These are phyloP conservation scores for Brenthis daphne DNA, from an alignment of 2,888 invertebrate genomes.

Conservation along the genomic window DNA sequence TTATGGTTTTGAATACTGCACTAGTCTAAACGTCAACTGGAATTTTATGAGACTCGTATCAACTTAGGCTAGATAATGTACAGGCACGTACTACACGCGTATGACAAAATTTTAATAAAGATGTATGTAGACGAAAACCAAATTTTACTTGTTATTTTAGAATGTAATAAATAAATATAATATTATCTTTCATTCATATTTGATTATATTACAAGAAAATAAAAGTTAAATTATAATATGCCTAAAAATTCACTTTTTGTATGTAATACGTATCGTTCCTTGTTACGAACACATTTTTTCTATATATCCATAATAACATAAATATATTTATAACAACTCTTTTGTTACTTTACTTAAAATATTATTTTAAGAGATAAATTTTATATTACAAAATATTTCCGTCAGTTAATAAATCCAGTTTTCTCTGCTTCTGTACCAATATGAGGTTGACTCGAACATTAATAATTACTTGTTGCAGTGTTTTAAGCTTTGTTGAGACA, in stretches of 20 bases:
- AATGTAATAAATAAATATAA: no score
- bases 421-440: conserved; percentile 22
- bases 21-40: conserved; percentile 9
- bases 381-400: not conserved
- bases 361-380: not conserved
- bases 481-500: conserved; percentile 4
- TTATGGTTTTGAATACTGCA: not conserved
- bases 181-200: no score
- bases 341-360: not conserved
- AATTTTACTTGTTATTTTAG: no score
- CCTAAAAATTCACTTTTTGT: no score
- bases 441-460: conserved; percentile 32
- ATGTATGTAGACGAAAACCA: no score
- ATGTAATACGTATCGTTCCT: no score
- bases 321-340: no score
- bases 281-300: no score
- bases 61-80: conserved; percentile 8
- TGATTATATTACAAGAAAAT: no score
- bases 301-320: no score
- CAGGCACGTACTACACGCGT: conserved; percentile 13
- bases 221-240: no score
- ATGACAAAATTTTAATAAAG: no score
- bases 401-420: not conserved
- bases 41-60: conserved; percentile 5
- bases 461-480: conserved; percentile 36